phyloP scores from a whole-genome alignment of 2,113 vertebrate species.

The Talpa occidentalis region DNA sequence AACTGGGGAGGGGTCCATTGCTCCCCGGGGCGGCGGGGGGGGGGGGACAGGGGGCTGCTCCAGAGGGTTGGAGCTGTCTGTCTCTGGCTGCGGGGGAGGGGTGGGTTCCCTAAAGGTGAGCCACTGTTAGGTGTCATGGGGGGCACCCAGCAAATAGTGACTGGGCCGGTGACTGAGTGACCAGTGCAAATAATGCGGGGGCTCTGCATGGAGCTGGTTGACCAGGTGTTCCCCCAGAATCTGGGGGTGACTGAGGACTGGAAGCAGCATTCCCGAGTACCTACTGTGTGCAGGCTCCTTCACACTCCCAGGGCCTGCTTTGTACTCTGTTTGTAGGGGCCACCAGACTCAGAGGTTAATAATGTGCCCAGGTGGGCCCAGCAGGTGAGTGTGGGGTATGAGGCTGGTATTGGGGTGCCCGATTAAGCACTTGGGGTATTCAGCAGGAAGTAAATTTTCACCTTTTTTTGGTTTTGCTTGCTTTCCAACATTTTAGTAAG shows the following conservation, averaged over 20 bases:
- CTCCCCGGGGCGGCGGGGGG: too few species aligned
- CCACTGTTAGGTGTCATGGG: background rate
- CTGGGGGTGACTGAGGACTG: background rate
- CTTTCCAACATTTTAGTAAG: background rate
- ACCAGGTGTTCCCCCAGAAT: background rate
- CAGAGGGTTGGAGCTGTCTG: background rate
- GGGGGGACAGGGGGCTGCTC: too few species aligned
- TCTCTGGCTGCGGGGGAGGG: background rate
- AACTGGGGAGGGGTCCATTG: background rate
- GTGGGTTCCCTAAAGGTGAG: background rate
- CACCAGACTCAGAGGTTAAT: background rate
- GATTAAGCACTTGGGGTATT: background rate
- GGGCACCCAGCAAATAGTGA: background rate
- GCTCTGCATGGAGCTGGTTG: background rate
- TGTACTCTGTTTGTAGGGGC: rapidly evolving
- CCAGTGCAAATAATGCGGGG: background rate
- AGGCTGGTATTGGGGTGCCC: background rate
- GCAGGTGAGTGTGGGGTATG: background rate
- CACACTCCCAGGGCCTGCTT: too few species aligned
- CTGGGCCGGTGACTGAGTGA: background rate
- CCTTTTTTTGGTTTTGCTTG: background rate
- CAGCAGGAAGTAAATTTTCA: background rate
- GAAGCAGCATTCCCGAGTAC: background rate
- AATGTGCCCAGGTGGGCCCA: too few species aligned
- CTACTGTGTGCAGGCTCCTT: background rate